These are phyloP conservation scores for Orthonevra nobilis DNA, from an alignment of 2,888 invertebrate genomes.

Conservation along the genomic window DNA sequence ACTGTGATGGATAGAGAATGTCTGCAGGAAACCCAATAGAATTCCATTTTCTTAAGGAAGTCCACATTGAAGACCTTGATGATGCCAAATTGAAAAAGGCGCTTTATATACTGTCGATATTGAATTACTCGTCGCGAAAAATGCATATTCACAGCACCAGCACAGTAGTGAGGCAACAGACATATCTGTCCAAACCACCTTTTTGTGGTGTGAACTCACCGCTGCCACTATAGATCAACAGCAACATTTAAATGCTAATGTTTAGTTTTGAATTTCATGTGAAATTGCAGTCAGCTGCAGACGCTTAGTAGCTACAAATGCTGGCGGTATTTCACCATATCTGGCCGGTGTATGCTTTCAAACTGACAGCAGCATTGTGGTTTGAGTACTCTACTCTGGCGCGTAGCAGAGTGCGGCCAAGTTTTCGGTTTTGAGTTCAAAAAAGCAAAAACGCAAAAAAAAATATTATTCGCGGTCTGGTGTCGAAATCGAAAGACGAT, in stretches of 20 bases:
- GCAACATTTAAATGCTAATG: constrained; percentile 34
- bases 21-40: too few relatives aligned
- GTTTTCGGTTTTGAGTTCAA: constrained; percentile 24
- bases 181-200: constrained; percentile 12
- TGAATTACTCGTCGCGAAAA: constrained; percentile 33
- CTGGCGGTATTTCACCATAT: constrained; percentile 39
- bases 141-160: constrained; percentile 49
- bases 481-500: constrained; percentile 64
- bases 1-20: too few relatives aligned
- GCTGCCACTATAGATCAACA: not conserved
- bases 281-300: constrained; percentile 49
- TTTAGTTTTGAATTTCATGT: constrained; percentile 65
- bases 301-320: not conserved
- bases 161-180: constrained; percentile 58
- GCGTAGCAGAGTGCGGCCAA: constrained; percentile 20
- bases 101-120: constrained; percentile 30
- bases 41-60: too few relatives aligned
- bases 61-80: too few relatives aligned
- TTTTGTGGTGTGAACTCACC: constrained; percentile 29
- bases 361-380: constrained; percentile 11
- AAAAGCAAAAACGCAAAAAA: too few relatives aligned
- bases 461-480: constrained; percentile 42
- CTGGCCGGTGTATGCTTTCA: constrained; percentile 40
- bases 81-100: too few relatives aligned
- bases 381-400: not conserved